These are phyloP conservation scores for Neopelma chrysocephalum DNA, from an alignment of 2,797 vertebrate species.

Conservation along the genomic window DNA sequence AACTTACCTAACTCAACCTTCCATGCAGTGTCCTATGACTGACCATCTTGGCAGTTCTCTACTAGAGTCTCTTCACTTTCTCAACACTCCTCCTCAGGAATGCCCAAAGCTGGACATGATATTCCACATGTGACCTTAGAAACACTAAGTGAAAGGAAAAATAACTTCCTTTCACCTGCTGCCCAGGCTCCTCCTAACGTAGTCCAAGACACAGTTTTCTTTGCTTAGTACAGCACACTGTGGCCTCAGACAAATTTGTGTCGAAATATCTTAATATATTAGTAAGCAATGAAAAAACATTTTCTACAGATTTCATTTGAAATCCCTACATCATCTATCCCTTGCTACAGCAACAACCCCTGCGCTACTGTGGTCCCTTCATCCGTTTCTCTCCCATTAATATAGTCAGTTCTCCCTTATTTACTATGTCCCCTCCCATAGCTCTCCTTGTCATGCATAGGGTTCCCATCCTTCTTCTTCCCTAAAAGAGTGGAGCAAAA, in stretches of 20 bases:
- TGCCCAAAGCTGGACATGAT: background rate
- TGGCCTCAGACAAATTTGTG: background rate
- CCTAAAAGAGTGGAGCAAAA: background rate
- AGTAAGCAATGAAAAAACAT: background rate
- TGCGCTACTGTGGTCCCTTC: background rate
- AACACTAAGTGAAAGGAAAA: background rate
- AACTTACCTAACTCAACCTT: background rate
- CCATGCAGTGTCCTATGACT: background rate
- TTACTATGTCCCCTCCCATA: background rate
- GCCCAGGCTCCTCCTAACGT: fast-evolving
- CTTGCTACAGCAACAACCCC: background rate
- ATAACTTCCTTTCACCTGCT: background rate
- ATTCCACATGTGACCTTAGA: background rate
- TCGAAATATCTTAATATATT: background rate
- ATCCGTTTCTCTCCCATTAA: background rate
- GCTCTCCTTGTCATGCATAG: background rate
- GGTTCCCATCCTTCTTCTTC: background rate
- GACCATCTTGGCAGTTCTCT: background rate
- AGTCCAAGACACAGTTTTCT: background rate
- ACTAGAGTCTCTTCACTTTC: background rate
- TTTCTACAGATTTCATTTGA: background rate
- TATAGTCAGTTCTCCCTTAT: background rate
- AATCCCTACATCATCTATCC: background rate
- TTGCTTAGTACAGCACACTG: background rate
- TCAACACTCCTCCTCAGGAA: background rate